phyloP scores from a whole-genome alignment of 2,888 invertebrate genomes.

The Terebella lapidaria region DNA sequence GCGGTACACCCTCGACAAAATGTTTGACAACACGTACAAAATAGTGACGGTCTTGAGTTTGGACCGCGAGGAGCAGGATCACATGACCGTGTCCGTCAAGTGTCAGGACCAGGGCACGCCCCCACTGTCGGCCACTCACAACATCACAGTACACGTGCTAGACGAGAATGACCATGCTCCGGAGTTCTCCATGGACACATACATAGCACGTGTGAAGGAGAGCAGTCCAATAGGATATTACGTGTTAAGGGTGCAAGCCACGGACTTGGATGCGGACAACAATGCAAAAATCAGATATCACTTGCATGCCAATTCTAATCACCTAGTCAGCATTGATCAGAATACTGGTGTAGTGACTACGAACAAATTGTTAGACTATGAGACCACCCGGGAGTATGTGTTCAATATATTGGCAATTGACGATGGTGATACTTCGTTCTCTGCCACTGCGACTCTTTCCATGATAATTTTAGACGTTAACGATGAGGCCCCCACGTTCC shows the following conservation, averaged over 20 bases:
- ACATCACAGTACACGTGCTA: constrained; percentile 66
- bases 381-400: constrained; percentile 21
- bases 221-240: constrained; percentile 3
- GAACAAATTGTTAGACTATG: constrained; percentile 17
- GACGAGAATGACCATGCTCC: constrained; percentile 94
- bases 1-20: constrained; percentile 13
- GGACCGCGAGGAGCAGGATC: constrained; percentile 17
- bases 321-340: constrained; percentile 6
- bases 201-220: constrained; percentile 8
- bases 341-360: constrained; percentile 17
- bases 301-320: constrained; percentile 12
- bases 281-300: constrained; percentile 30
- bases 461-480: constrained; percentile 38
- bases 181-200: constrained; percentile 60
- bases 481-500: constrained; percentile 38
- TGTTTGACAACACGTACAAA: constrained; percentile 17
- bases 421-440: constrained; percentile 32
- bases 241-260: constrained; percentile 15
- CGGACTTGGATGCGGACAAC: constrained; percentile 28
- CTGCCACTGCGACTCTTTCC: constrained; percentile 30
- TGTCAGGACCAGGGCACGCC: constrained; percentile 19
- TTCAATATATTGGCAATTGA: constrained; percentile 38
- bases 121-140: constrained; percentile 59
- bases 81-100: constrained; percentile 9
- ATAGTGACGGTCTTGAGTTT: constrained; percentile 15